These are phyloP conservation scores for Haliclona indistincta DNA, from an alignment of 37 sponge, comb jelly and placozoan species.

Conservation along the genomic window DNA sequence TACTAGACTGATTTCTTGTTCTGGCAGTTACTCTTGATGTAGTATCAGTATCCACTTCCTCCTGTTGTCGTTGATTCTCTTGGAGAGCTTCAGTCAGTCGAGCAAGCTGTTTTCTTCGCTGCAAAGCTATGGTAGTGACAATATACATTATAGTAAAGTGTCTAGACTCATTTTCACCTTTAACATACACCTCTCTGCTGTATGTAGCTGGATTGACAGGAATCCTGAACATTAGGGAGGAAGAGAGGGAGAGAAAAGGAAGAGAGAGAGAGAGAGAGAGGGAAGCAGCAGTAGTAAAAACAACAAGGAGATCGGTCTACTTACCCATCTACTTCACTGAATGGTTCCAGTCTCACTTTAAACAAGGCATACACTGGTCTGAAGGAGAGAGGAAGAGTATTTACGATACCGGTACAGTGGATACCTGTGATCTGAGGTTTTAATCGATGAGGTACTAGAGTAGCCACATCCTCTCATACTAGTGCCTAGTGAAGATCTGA, in stretches of 20 bases:
- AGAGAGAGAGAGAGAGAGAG: neutral
- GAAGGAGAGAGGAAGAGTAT: neutral
- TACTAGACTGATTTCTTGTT: too few species aligned
- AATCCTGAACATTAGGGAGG: neutral
- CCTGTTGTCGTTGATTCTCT: too few species aligned
- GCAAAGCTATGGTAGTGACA: neutral
- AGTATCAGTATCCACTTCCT: too few species aligned
- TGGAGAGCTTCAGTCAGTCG: too few species aligned
- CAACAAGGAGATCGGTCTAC: too few species aligned
- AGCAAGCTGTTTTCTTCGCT: neutral
- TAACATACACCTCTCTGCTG: constrained; percentile 45
- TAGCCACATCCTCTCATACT: constrained; percentile 61
- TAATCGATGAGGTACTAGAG: constrained; percentile 24
- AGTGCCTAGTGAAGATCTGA: constrained; percentile 31
- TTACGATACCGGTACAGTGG: neutral
- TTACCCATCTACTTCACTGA: constrained; percentile 43
- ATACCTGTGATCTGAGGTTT: constrained; percentile 78
- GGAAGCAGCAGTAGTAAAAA: neutral
- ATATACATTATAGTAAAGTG: neutral
- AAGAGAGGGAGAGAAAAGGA: neutral
- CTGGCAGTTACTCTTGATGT: too few species aligned
- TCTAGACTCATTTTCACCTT: constrained; percentile 24
- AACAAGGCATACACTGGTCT: constrained; percentile 42
- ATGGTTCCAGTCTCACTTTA: constrained; percentile 35
- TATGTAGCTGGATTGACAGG: constrained; percentile 36